These are phyloP conservation scores for Tachysurus vachellii DNA, from an alignment of 2,113 vertebrate genomes.

Conservation along the genomic window DNA sequence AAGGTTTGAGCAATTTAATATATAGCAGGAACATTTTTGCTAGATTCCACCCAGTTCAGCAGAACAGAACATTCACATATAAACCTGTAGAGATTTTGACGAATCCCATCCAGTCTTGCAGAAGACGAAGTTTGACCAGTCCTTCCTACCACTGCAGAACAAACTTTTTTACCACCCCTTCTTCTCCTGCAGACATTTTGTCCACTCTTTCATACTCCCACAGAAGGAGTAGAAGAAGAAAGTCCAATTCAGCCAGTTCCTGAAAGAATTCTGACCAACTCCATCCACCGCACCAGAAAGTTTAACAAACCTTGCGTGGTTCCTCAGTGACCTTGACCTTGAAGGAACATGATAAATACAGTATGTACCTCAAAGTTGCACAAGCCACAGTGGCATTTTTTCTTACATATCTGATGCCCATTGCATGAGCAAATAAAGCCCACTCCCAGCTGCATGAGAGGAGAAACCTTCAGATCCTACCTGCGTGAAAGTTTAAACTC, in stretches of 20 bases:
- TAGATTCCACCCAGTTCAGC: no score
- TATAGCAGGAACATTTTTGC: no score
- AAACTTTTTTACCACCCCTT: neutral
- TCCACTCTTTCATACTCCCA: neutral
- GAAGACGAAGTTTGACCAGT: neutral
- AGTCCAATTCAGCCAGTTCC: neutral
- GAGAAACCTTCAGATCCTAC: neutral
- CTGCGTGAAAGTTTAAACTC: neutral
- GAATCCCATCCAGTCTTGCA: neutral
- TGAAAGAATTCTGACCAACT: neutral
- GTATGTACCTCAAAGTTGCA: neutral
- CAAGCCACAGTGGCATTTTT: neutral
- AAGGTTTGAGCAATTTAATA: no score
- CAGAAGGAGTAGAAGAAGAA: neutral
- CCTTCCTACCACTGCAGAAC: neutral
- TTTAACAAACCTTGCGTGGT: neutral
- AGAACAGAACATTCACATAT: no score
- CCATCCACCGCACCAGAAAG: neutral
- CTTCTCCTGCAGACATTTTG: neutral
- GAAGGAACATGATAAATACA: neutral
- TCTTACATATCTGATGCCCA: neutral
- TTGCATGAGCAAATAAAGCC: neutral
- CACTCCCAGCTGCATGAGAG: neutral
- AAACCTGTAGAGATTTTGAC: neutral
- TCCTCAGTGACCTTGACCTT: neutral